A percentile compares a stretch with the other conserved stretches of the same genome.
Evolutionary conservation across 2,797 vertebrate genomes (phyloP).

Genomic region (Syngnathus acus): DNA sequence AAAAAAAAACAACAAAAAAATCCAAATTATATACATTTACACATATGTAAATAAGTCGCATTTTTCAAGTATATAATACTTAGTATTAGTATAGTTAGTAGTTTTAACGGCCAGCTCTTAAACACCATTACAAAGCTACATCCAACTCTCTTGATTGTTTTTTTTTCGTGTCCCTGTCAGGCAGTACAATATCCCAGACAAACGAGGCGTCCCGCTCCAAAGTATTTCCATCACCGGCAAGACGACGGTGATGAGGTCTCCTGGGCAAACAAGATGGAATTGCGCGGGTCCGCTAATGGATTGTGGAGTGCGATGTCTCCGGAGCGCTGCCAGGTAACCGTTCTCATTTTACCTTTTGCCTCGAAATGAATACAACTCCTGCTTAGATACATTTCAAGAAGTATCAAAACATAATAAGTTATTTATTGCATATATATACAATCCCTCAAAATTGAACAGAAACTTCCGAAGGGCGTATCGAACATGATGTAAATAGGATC

Average conservation of each 20-base stretch:
- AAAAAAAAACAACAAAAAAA: too few relatives aligned
- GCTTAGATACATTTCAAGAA: neutral
- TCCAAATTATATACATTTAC: too few relatives aligned
- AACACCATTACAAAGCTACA: slow-evolving; percentile 6
- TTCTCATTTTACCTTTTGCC: neutral
- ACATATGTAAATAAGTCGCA: too few relatives aligned
- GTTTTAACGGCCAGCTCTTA: neutral
- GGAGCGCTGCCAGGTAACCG: neutral
- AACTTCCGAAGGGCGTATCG: neutral
- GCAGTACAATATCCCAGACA: slow-evolving; percentile 31
- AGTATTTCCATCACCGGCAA: slow-evolving; percentile 52
- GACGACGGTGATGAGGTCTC: slow-evolving; percentile 32
- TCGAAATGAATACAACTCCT: neutral
- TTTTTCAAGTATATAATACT: too few relatives aligned
- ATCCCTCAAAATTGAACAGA: too few relatives aligned
- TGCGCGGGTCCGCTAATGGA: slow-evolving; percentile 53
- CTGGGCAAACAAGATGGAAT: slow-evolving; percentile 44
- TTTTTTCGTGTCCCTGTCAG: slow-evolving; percentile 24
- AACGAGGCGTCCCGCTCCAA: slow-evolving; percentile 37
- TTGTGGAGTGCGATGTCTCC: slow-evolving; percentile 15
- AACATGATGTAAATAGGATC: neutral
- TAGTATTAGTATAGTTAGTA: neutral
- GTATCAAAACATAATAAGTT: neutral
- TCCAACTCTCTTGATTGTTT: slow-evolving; percentile 13
- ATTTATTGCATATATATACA: too few relatives aligned